Conservation (phyloP, 2,797 vertebrate genomes). For the Hoplostethus atlanticus region DNA sequence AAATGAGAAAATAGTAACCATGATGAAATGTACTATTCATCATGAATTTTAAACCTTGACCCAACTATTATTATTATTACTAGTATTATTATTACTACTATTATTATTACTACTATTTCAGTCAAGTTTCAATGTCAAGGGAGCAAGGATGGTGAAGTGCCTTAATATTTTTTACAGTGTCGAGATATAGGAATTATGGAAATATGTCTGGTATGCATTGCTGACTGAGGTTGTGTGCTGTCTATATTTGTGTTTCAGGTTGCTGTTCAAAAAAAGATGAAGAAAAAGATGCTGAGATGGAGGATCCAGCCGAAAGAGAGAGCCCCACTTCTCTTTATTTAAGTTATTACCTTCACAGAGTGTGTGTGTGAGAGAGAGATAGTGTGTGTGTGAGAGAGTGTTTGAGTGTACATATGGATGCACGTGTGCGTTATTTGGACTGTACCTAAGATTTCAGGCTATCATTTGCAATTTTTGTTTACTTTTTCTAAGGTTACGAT, state of each 20-base stretch:
- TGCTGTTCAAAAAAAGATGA: constrained; percentile 45
- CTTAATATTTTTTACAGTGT: too few relatives aligned
- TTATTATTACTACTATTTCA: too few relatives aligned
- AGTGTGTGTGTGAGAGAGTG: constrained; percentile 21
- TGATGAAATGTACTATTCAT: too few relatives aligned
- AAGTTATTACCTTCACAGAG: constrained; percentile 79
- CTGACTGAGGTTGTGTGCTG: constrained; percentile 30
- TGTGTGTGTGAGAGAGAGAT: neutral
- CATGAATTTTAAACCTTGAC: too few relatives aligned
- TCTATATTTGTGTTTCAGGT: constrained; percentile 75
- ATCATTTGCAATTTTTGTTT: constrained; percentile 79
- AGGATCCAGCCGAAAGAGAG: constrained; percentile 59
- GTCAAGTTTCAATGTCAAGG: too few relatives aligned
- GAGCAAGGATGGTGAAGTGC: neutral
- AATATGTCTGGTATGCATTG: constrained; percentile 4
- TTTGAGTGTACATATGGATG: constrained; percentile 39
- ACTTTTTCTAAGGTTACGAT: constrained; percentile 81
- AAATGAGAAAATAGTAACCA: too few relatives aligned
- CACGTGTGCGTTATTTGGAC: constrained; percentile 61
- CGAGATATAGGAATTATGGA: too few relatives aligned
- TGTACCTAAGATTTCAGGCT: constrained; percentile 71
- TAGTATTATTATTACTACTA: too few relatives aligned
- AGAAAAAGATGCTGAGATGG: constrained; percentile 56
- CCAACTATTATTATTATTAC: too few relatives aligned
- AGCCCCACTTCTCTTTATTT: constrained; percentile 84